These are phyloP conservation scores for Phocides pigmalion DNA, from an alignment of 1,140 invertebrate genomes.

Conservation along the genomic window DNA sequence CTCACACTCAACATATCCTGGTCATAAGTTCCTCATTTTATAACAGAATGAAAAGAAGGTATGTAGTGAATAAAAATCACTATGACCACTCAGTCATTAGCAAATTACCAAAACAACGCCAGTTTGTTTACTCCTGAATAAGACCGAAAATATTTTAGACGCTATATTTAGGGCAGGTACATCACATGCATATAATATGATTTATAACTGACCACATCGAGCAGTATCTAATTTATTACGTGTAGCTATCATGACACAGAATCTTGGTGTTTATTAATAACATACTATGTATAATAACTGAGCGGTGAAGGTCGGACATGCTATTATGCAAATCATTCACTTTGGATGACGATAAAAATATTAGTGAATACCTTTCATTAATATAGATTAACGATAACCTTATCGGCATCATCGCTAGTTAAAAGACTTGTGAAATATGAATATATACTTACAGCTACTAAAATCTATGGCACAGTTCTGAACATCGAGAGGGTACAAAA, in stretches of 20 bases:
- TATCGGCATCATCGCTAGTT: neutral
- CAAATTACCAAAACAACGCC: too few species aligned
- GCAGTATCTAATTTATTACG: conserved; percentile 18
- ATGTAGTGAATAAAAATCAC: too few species aligned
- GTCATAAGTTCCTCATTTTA: too few species aligned
- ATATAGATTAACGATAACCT: neutral
- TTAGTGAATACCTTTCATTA: neutral
- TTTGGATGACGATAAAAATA: conserved; percentile 4
- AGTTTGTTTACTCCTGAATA: too few species aligned
- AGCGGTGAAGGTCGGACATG: conserved; percentile 15
- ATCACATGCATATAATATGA: neutral
- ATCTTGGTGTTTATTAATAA: conserved; percentile 26
- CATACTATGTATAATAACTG: conserved; percentile 7
- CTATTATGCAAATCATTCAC: conserved; percentile 29
- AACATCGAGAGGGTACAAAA: conserved; percentile 85
- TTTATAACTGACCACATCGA: conserved; percentile 8
- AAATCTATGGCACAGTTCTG: conserved; percentile 86
- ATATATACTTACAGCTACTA: conserved; percentile 84
- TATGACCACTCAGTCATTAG: too few species aligned
- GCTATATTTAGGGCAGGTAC: neutral
- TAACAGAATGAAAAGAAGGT: too few species aligned
- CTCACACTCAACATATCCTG: too few species aligned
- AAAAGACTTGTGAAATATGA: too few species aligned
- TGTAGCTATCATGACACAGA: conserved; percentile 9
- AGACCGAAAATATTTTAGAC: neutral